Evolutionary conservation across 2,888 invertebrate species (phyloP), one percentile per base, ranked within the genome.

Genomic region (Melieria crassipennis): DNA sequence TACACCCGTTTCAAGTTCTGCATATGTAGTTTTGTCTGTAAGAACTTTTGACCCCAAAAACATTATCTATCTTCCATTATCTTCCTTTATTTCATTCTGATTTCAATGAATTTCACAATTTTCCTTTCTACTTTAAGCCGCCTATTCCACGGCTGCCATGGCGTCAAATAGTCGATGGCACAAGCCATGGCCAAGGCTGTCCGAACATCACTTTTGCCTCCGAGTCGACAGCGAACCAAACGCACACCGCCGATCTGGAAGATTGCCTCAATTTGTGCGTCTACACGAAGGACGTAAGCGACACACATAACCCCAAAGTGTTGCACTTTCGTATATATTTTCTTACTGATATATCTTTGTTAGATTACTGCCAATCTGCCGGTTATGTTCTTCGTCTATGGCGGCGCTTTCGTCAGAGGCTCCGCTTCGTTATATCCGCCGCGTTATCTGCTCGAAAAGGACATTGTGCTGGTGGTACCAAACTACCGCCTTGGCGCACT

Each of bases 401-500:
- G 88, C 0, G 88, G 88, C 9, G 87, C 84, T 30, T 87, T 85
- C 73, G 81, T 83, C 68, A 84, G 85, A 76, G 87, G 88, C 45
- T 82, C 85, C 1, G 78, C 87, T 5, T 72, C 78, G 13, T 80
- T 84, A 75, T 85, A 84, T 78, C 85, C 87, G 10, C 85, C 88
- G 5, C 76, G 84, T 70, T 85, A 86, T 78, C 78, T 88, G 4
- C 79, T 88, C 9, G 89, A 89, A 77, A 80, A 85, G 47, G 88
- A 89, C 74, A 81, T 89, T 11, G 84, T 89, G 1, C 78, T 89
- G 5, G 89, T 89, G 1, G 88, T 88, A 11, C 82, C 87, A 6
- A 87, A 89, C 75, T 89, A 88, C 79, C 82, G 89, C 5, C 79
- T 89, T 1, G 89, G 89, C 42, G 87, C 88, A 4, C 80, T 89